These are phyloP conservation scores for Chaenodraco wilsoni DNA, from an alignment of 2,797 vertebrate species.

Conservation along the genomic window DNA sequence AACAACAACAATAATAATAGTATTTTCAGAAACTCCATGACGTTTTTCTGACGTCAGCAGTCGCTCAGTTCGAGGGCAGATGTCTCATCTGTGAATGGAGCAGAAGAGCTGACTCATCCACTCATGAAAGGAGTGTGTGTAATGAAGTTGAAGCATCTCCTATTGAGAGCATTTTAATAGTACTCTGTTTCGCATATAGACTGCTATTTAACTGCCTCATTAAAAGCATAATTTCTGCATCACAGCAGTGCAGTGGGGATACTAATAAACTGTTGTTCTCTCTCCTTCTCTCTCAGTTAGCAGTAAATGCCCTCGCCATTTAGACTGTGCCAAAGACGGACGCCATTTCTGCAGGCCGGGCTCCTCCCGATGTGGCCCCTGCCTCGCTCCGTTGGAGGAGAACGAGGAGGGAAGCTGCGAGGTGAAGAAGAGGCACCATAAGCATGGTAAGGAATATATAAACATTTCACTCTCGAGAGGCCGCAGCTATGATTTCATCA, in stretches of 20 bases:
- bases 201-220: not conserved
- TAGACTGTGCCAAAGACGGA: constrained; percentile 85
- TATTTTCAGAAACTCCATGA: not conserved
- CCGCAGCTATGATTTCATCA: not conserved
- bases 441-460: constrained; percentile 71
- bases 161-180: constrained; percentile 11
- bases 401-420: constrained; percentile 78
- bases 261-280: constrained; percentile 11
- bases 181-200: constrained; percentile 1
- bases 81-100: constrained; percentile 21
- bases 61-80: constrained; percentile 5
- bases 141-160: not conserved
- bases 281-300: constrained; percentile 52
- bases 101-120: constrained; percentile 6
- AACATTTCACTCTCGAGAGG: not conserved
- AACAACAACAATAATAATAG: not conserved
- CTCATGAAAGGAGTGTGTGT: not conserved
- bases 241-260: not conserved
- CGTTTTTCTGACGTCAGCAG: constrained; percentile 24
- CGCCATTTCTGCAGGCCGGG: constrained; percentile 80
- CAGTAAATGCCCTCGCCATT: constrained; percentile 78
- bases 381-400: constrained; percentile 82
- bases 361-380: constrained; percentile 85
- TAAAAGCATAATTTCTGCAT: constrained; percentile 11
- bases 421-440: constrained; percentile 23